These are phyloP conservation scores for Notothenia rossii DNA, from an alignment of 2,113 vertebrate genomes.

Conservation along the genomic window DNA sequence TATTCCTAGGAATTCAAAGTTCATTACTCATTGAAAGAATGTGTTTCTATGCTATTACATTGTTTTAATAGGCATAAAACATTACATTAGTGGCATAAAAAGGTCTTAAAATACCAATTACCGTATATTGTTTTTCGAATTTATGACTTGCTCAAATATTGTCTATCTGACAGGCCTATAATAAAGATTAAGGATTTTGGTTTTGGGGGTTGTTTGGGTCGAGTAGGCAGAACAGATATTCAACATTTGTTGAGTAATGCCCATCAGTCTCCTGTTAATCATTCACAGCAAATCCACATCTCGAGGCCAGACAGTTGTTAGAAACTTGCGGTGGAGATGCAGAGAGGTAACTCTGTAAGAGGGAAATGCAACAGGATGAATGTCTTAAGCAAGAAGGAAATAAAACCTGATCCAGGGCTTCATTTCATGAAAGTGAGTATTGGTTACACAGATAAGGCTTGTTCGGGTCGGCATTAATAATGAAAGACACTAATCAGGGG, in stretches of 20 bases:
- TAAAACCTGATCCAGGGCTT: conserved; percentile 72
- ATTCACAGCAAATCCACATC: conserved; percentile 64
- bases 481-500: conserved; percentile 30
- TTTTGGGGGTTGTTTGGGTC: too few species aligned
- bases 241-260: neutral
- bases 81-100: too few species aligned
- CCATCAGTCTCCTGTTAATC: conserved; percentile 65
- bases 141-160: too few species aligned
- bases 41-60: too few species aligned
- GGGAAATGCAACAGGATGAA: conserved; percentile 34
- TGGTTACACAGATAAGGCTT: conserved; percentile 65
- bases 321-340: conserved; percentile 17
- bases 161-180: too few species aligned
- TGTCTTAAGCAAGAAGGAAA: conserved; percentile 48
- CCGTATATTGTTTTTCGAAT: too few species aligned
- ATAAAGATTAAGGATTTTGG: too few species aligned
- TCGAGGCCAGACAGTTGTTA: conserved; percentile 22
- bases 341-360: conserved; percentile 68
- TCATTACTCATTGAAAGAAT: too few species aligned
- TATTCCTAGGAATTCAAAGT: too few species aligned
- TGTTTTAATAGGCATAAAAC: too few species aligned
- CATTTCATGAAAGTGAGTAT: conserved; percentile 73
- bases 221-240: too few species aligned
- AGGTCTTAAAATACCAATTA: too few species aligned
- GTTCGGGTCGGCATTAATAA: conserved; percentile 49